Conservation (phyloP, 2,113 vertebrate species). For the Scalopus aquaticus region DNA sequence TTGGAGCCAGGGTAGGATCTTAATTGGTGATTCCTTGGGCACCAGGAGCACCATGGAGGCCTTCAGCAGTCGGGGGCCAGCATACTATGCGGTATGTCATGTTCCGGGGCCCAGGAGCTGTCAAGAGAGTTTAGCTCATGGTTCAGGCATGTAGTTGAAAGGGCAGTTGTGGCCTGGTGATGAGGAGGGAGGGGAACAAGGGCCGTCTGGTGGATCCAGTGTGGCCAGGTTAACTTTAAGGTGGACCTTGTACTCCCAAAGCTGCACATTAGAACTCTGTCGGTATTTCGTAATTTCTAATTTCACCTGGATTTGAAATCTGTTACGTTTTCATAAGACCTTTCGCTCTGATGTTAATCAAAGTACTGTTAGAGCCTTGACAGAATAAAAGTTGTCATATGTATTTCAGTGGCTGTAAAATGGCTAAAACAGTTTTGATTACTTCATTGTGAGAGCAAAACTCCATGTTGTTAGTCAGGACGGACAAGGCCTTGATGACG, state of each 20-base stretch:
- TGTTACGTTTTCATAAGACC: not conserved
- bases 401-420: not conserved
- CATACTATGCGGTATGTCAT: rapidly evolving
- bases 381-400: not conserved
- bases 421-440: not conserved
- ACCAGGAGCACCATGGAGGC: not conserved
- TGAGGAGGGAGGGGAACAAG: rapidly evolving
- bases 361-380: not conserved
- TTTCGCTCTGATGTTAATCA: not conserved
- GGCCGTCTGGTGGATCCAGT: rapidly evolving
- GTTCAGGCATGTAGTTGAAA: not conserved
- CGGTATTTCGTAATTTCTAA: not conserved
- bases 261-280: not conserved
- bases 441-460: not conserved
- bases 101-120: not conserved
- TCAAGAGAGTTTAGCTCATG: not conserved
- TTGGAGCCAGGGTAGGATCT: not conserved
- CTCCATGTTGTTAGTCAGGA: not conserved
- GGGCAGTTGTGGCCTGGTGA: not conserved
- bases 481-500: not conserved
- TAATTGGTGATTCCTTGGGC: not conserved
- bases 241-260: not conserved
- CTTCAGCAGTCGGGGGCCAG: not conserved
- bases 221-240: not conserved
- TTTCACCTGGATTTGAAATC: not conserved